A percentile compares a stretch with the other conserved stretches of the same genome.
Evolutionary conservation across 2,797 vertebrate species (phyloP).

Genomic region (Crypturellus tataupa): DNA sequence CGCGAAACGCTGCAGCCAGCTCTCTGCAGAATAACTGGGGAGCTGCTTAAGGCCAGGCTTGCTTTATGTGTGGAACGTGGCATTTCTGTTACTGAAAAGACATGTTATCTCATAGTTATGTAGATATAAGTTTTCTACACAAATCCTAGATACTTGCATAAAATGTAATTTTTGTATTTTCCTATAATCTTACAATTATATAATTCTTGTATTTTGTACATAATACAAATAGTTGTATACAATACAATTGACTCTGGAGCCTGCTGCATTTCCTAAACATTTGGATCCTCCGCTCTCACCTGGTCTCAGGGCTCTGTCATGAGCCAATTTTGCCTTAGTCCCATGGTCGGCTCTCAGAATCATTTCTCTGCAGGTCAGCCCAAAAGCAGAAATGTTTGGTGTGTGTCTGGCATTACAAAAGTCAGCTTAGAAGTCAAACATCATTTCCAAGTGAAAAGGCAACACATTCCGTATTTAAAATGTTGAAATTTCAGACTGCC

Average conservation of each 20-base stretch:
- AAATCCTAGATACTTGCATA: neutral
- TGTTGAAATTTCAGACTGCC: conserved; percentile 5
- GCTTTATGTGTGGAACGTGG: neutral
- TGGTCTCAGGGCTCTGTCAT: neutral
- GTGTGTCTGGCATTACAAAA: neutral
- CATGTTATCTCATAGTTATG: neutral
- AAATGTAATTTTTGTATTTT: too few species aligned
- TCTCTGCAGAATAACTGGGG: neutral
- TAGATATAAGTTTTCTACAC: neutral
- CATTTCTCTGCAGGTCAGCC: neutral
- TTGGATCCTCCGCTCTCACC: neutral
- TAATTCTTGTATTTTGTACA: too few species aligned
- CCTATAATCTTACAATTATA: too few species aligned
- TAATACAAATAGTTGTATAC: too few species aligned
- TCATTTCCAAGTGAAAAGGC: conserved; percentile 21
- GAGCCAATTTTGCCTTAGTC: neutral
- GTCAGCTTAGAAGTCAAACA: neutral
- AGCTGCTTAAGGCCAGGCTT: neutral
- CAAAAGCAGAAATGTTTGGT: neutral
- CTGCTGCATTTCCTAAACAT: neutral
- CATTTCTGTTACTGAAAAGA: neutral
- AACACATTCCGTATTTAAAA: neutral
- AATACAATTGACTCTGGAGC: accelerated
- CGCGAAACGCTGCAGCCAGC: neutral
- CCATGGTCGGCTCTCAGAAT: neutral